Base-by-base conservation (phyloP, 2,113 vertebrate species). In the Equus przewalskii region DNA sequence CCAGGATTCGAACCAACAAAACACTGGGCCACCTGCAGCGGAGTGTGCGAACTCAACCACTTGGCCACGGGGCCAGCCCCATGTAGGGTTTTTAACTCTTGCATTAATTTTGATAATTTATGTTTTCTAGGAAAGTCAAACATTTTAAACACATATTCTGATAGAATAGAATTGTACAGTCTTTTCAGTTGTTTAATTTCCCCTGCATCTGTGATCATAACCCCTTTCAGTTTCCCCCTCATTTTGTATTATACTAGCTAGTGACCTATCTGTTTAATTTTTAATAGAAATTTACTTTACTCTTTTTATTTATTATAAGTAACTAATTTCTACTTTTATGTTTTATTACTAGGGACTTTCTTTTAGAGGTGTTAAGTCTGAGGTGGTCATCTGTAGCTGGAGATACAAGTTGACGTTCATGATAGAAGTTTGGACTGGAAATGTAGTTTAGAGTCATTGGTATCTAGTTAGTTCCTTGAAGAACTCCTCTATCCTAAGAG, bases 181-280 rank as follows among this genome's bases (percentile, higher is more conserved):
- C 51, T 91, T 85, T 96, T 64, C 60, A 91, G 9, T 92, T 86
- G 65, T 19, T 96, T 49, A 33, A 69, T 94, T 93, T 89, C 30
- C 22, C 82, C 30, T 92, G 28, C 49, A 65, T 64, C 65, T 87
- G 3, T 95, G 54, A 87, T 60, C 65, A 89, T 83, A 80, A 46
- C 5, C 24, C 56, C 28, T 92, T 83, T 73, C 28, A 30, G 9
- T 69, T 91, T 85, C 4, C 21, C 33, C 36, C 7, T 65, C 44
- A 49, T 62, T 93, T 84, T 85, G 80, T 89, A 89, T 88, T 62
- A 73, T 13, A 44, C 5, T 78, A 92, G 62, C 16, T 95, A 73
- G 33, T 44, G 30, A 70, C 44, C 10, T 70, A 12, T 33, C 49
- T 62, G 16, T 60, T 51, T 80, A 67, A 85, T 72, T 95, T 91